Evolutionary conservation across 64 coral and sea anemone genomes (phyloP).

Genomic region (Porites australiensis): DNA sequence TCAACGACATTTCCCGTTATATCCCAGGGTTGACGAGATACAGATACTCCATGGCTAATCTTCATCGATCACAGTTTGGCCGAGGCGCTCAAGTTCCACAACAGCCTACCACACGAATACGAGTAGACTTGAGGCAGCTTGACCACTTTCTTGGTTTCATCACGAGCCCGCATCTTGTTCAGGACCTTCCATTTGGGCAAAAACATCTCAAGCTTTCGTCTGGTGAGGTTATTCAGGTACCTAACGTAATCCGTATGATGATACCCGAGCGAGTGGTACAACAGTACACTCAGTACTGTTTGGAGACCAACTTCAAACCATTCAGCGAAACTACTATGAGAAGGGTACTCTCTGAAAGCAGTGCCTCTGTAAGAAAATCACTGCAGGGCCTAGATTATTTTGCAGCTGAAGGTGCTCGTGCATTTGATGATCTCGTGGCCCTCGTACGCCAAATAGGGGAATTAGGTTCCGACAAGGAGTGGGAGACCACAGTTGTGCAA

Average conservation of each 20-base stretch:
- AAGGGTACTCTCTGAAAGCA: neutral
- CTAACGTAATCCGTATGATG: conserved; percentile 9
- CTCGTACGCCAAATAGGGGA: neutral
- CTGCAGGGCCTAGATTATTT: too few species aligned
- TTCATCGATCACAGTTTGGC: neutral
- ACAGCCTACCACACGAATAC: neutral
- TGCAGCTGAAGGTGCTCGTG: neutral
- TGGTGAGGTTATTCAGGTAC: neutral
- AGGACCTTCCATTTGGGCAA: neutral
- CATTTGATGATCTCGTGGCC: conserved; percentile 19
- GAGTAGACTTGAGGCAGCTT: neutral
- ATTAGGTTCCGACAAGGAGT: conserved; percentile 4
- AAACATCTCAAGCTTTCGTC: conserved; percentile 10
- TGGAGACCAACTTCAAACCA: neutral
- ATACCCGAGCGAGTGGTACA: conserved; percentile 10
- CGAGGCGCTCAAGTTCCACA: neutral
- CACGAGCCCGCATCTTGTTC: neutral
- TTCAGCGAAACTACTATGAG: conserved; percentile 13
- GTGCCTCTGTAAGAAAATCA: too few species aligned
- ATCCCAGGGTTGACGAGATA: conserved; percentile 23
- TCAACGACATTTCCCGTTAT: neutral
- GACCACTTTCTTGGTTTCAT: neutral
- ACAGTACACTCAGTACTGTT: conserved; percentile 8
- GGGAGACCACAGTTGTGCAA: neutral
- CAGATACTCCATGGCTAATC: neutral